A percentile compares a stretch with the other conserved stretches of the same genome.
Conservation (phyloP, 2,113 vertebrate species). For the Naja naja region DNA sequence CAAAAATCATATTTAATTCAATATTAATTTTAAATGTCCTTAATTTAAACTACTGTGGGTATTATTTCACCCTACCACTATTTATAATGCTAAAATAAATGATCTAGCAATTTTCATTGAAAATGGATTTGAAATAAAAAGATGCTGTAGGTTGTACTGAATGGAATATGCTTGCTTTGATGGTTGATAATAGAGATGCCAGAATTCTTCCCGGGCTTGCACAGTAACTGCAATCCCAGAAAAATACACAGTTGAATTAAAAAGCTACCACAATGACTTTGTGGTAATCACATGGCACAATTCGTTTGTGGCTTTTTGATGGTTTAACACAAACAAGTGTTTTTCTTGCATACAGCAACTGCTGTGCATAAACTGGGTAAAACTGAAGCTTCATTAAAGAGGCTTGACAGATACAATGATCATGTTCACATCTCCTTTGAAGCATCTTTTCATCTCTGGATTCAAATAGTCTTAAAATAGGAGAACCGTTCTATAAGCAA, state of each 20-base stretch:
- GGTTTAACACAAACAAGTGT: background rate
- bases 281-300: background rate
- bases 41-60: background rate
- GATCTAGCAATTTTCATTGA: background rate
- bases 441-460: background rate
- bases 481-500: background rate
- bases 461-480: background rate
- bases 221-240: background rate
- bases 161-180: background rate
- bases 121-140: background rate
- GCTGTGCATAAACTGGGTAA: background rate
- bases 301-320: background rate
- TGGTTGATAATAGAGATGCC: background rate
- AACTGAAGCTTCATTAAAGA: background rate
- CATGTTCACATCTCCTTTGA: background rate
- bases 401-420: background rate
- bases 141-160: background rate
- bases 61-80: background rate
- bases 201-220: background rate
- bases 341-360: background rate
- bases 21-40: background rate
- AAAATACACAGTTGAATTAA: background rate
- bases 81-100: background rate
- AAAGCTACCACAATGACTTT: background rate
- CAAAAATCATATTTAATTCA: background rate